Evolutionary conservation across 2,113 vertebrate species (phyloP).

Genomic region (Puntigrus tetrazona): DNA sequence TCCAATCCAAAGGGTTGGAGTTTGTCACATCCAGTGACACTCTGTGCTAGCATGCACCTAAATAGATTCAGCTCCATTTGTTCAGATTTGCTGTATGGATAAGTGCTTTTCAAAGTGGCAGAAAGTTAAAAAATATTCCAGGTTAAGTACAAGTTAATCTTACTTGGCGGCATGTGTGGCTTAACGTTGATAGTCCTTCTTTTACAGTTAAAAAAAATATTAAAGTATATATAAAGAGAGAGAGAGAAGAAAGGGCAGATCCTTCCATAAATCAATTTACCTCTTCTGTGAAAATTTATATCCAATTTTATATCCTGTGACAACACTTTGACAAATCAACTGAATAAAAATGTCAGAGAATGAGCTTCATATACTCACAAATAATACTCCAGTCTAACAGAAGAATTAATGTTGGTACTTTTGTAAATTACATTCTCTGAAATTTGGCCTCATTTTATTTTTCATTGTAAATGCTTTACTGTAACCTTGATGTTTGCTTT

Average conservation of each 20-base stretch:
- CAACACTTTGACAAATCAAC: neutral
- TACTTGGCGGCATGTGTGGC: neutral
- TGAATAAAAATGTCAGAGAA: neutral
- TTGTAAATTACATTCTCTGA: neutral
- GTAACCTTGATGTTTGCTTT: neutral
- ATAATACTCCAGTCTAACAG: neutral
- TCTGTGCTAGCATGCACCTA: neutral
- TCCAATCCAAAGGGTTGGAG: slow-evolving; percentile 31
- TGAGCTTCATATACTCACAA: neutral
- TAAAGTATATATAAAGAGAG: too few species aligned
- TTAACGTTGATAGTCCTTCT: neutral
- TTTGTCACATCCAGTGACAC: slow-evolving; percentile 12
- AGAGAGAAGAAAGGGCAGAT: neutral
- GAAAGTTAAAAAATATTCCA: neutral
- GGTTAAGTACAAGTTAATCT: neutral
- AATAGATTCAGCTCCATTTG: neutral
- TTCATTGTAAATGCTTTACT: neutral
- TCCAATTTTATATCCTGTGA: neutral
- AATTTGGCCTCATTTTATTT: neutral
- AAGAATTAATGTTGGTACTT: neutral
- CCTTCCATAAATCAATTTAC: neutral
- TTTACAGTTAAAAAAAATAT: neutral
- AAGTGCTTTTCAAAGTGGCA: neutral
- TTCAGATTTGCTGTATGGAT: neutral
- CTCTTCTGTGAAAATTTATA: neutral